Base-by-base conservation (phyloP, 2,888 invertebrate genomes). In the Linnaemya tessellans region DNA sequence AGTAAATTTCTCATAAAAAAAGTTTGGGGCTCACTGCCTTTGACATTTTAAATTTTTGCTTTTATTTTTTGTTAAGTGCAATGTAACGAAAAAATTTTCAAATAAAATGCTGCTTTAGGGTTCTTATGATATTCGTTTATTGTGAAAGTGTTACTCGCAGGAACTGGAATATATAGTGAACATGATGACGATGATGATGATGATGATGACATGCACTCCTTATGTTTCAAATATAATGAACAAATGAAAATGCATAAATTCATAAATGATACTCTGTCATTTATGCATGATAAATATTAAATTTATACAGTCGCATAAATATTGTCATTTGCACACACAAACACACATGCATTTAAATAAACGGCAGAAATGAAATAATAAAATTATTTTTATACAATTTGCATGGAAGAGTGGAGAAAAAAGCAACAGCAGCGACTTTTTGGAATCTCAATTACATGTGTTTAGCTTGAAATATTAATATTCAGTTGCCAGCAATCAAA, bases 151-250 rank as follows among this genome's bases (percentile, higher is more conserved):
- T 79, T 79, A 41, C 84, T 84, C 84, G 15, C 43, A 70, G 80
- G 75, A 84, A 51, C 62, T 65, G 51, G n/a, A 38, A 67, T 46
- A 22, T 64, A 56, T 62, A 64, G 51, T 74, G 51, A 43, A 78
- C 73, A n/a, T n/a, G n/a, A n/a, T n/a, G n/a, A n/a, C n/a, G n/a
- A n/a, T n/a, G n/a, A n/a, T n/a, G n/a, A n/a, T n/a, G n/a, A n/a
- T n/a, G 71, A 62, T 73, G 68, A 84, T 74, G 74, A 84, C 65
- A 80, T 84, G 75, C 46, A 80, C 54, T 84, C n/a, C 58, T 79
- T 81, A 58, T 81, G 80, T 65, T 64, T 74, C 43, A 65, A 41
- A 41, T 30, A 73, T 77, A 80, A 84, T 77, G 77, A 79, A 54
- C 75, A 80, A n/a, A 73, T 80, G 41, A 77, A 80, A 84, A 73